These are phyloP conservation scores for Mus minutoides DNA, from an alignment of 2,797 vertebrate genomes.

Conservation along the genomic window DNA sequence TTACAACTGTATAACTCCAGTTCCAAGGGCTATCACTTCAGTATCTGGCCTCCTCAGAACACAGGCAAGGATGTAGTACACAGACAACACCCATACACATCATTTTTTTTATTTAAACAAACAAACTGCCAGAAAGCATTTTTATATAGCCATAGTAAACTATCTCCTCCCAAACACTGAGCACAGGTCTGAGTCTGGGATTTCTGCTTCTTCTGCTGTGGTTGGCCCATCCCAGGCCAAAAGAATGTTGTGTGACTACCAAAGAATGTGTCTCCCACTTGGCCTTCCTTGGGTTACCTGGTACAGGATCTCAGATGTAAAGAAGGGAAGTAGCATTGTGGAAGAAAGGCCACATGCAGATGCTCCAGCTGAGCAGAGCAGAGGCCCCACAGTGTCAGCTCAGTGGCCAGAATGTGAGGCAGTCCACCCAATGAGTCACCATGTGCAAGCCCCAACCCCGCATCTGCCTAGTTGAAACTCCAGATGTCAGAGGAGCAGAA, in stretches of 20 bases:
- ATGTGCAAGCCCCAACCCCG: background rate
- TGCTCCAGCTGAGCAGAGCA: background rate
- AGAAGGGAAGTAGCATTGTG: background rate
- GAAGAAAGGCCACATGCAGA: background rate
- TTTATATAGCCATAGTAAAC: background rate
- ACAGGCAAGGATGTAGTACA: background rate
- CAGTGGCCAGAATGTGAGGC: background rate
- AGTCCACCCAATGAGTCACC: background rate
- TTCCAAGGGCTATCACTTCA: background rate
- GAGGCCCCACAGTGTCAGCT: background rate
- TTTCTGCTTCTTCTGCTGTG: background rate
- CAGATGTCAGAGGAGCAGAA: background rate
- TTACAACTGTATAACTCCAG: background rate
- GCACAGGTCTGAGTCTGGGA: background rate
- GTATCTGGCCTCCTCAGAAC: background rate
- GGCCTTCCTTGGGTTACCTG: background rate
- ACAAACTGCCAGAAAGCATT: background rate
- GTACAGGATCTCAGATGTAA: background rate
- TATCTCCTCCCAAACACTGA: background rate
- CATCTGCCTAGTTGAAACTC: background rate
- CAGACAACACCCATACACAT: background rate
- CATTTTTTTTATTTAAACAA: background rate
- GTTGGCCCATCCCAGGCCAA: background rate
- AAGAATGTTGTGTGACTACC: background rate
- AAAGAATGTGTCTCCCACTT: background rate